Percentiles rank a stretch among this genome's conserved stretches.
These are phyloP conservation scores for Catamblyrhynchus diadema DNA, from an alignment of 2,797 vertebrate species.

Conservation along the genomic window DNA sequence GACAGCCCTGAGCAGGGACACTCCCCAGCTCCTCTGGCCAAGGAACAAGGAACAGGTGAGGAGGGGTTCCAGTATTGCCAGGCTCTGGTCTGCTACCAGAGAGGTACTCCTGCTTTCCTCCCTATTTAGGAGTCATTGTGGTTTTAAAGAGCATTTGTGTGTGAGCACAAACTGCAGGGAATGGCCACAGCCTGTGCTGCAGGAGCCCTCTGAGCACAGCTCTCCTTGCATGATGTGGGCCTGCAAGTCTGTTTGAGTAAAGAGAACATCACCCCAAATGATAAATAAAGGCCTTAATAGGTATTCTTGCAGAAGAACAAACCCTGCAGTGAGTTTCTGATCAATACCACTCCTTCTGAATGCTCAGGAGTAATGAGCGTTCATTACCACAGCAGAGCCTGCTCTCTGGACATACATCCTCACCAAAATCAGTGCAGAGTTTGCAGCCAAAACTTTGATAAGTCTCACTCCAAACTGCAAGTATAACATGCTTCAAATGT, in stretches of 20 bases:
- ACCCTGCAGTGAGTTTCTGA: not conserved
- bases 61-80: not conserved
- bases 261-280: not conserved
- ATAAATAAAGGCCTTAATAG: not conserved
- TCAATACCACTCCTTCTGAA: not conserved
- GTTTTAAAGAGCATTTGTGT: not conserved
- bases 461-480: not conserved
- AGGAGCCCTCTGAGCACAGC: not conserved
- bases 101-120: not conserved
- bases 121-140: not conserved
- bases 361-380: not conserved
- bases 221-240: not conserved
- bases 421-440: not conserved
- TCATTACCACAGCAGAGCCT: not conserved
- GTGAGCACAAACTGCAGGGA: not conserved
- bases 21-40: rapidly evolving
- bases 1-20: not conserved
- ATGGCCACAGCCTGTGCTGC: not conserved
- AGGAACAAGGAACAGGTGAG: not conserved
- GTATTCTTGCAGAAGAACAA: not conserved
- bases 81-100: not conserved
- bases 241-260: not conserved
- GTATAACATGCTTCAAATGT: not conserved
- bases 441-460: not conserved
- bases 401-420: not conserved